These are phyloP conservation scores for Cygnus olor DNA, from an alignment of 2,797 vertebrate species.

Conservation along the genomic window DNA sequence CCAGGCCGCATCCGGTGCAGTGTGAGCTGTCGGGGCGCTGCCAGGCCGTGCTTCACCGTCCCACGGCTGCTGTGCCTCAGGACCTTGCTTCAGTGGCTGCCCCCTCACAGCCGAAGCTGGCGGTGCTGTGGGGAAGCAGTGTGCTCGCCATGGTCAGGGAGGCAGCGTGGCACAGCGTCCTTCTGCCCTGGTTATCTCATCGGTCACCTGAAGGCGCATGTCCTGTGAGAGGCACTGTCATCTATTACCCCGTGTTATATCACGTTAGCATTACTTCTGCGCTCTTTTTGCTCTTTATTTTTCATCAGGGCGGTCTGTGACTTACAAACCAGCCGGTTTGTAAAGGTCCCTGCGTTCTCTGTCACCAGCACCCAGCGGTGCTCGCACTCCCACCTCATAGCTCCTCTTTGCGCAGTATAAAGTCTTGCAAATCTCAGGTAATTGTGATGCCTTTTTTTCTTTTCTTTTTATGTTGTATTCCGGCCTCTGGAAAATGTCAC, in stretches of 20 bases:
- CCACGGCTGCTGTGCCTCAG: too few relatives aligned
- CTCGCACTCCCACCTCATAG: rapidly evolving
- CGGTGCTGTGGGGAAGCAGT: background rate
- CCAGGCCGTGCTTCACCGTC: too few relatives aligned
- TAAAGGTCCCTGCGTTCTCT: background rate
- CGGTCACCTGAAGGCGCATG: background rate
- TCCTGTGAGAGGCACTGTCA: rapidly evolving
- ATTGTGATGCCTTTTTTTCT: background rate
- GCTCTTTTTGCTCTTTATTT: background rate
- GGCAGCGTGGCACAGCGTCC: background rate
- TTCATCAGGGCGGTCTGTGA: background rate
- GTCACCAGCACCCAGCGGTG: rapidly evolving
- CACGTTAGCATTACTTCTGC: rapidly evolving
- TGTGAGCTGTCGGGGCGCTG: too few relatives aligned
- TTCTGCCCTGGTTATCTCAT: background rate
- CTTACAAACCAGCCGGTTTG: background rate
- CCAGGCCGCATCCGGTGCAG: too few relatives aligned
- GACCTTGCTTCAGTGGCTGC: too few relatives aligned
- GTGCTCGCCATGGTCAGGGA: too few relatives aligned
- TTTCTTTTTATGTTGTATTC: rapidly evolving
- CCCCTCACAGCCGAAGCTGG: too few relatives aligned
- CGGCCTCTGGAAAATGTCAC: background rate
- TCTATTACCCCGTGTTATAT: rapidly evolving
- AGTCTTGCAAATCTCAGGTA: background rate
- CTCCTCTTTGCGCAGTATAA: rapidly evolving